Evolutionary conservation across 2,888 invertebrate genomes (phyloP), one percentile per base, ranked within the genome.

Genomic region (Pheosia tremula): DNA sequence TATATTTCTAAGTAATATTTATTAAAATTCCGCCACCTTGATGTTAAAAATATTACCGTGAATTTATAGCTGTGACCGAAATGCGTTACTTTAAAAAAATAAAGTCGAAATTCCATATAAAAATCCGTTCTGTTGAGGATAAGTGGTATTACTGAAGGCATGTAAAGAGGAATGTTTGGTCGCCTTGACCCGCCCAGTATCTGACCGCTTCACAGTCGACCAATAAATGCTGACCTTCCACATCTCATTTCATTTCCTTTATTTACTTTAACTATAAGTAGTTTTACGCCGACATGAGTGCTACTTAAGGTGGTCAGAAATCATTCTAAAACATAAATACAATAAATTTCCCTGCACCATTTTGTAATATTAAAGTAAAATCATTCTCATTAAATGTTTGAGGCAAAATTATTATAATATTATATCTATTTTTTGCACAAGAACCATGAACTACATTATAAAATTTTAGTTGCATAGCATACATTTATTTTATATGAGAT

Each of bases 201-300:
- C 75, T 84, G 86, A 84, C 82, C 81, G 83, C 69, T 81, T 78
- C 73, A 79, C 71, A 75, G 78, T 71, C 74, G 77, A 69, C 83
- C 83, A 85, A 79, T 79, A 80, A 77, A 70, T 74, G 74, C 71
- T 83, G 86, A 84, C 88, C 89, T 88, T 86, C 84, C 64, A 72
- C 75, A 77, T 77, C 72, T 77, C 75, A 75, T 79, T 80, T 76
- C 78, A 81, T 86, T 87, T 88, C 87, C 86, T 86, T 81, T 87
- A 86, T 88, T 87, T 87, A 83, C 79, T 73, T 74, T 78, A 71
- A 77, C 69, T 62, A 68, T 75, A 71, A 75, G 71, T 67, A 63
- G 59, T 66, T 61, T 65, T 63, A 61, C 57, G 66, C 68, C 64
- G 59, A 58, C 57, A 58, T 60, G 61, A 69, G 78, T 64, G 74